Conservation (phyloP, 2,888 invertebrate genomes). For the Sthenelais limicola region DNA sequence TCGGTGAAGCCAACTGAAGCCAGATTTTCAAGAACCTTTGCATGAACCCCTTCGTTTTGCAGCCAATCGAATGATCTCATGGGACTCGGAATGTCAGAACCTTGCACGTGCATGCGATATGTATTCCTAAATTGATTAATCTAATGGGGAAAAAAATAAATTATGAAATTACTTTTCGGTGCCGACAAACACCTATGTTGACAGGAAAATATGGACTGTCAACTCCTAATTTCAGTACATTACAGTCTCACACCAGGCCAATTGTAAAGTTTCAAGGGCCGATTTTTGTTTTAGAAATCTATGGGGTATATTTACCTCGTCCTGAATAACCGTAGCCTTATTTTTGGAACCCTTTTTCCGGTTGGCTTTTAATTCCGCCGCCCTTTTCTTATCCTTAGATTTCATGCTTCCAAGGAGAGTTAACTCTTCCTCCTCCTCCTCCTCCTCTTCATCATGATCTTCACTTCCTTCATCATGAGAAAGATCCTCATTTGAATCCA, state of each 20-base stretch:
- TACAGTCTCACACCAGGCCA: not conserved
- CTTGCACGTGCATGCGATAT: slow-evolving; percentile 84
- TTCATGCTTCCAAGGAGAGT: slow-evolving; percentile 58
- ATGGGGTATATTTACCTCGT: no score
- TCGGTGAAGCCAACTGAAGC: slow-evolving; percentile 66
- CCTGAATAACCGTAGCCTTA: no score
- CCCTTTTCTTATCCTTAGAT: slow-evolving; percentile 44
- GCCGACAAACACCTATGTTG: no score
- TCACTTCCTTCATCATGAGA: slow-evolving; percentile 9
- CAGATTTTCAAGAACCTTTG: slow-evolving; percentile 80
- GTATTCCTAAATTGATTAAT: slow-evolving; percentile 82
- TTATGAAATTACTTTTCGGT: no score
- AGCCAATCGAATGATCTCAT: slow-evolving; percentile 80
- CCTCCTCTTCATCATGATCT: slow-evolving; percentile 31
- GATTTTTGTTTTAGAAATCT: not conserved
- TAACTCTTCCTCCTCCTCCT: slow-evolving; percentile 48
- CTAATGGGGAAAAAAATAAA: slow-evolving; percentile 70
- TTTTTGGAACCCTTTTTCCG: no score
- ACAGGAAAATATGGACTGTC: no score
- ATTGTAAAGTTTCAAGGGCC: not conserved
- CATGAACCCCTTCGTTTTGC: slow-evolving; percentile 74
- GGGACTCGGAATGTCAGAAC: slow-evolving; percentile 86
- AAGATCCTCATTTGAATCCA: slow-evolving; percentile 8
- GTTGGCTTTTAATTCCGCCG: slow-evolving; percentile 53
- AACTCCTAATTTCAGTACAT: no score